Evolutionary conservation across 2,113 vertebrate genomes (phyloP).

Genomic region (Empidonax traillii): DNA sequence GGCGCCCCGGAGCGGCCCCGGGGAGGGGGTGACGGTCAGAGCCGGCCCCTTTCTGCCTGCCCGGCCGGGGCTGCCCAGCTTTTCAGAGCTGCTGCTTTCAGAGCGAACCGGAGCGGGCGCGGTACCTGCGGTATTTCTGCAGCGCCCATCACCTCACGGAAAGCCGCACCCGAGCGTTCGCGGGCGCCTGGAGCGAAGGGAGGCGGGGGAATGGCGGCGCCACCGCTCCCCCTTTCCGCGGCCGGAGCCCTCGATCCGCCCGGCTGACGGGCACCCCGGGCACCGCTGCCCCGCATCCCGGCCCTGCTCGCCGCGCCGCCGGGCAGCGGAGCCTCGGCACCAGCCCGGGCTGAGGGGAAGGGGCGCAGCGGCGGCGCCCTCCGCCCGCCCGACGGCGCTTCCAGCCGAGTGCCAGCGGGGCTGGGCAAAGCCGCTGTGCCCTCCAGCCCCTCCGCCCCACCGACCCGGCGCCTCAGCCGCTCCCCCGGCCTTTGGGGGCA

Average conservation of each 20-base stretch:
- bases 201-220: neutral
- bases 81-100: fast-evolving
- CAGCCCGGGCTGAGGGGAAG: neutral
- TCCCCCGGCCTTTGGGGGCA: fast-evolving
- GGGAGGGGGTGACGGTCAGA: neutral
- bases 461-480: fast-evolving
- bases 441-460: too few species aligned
- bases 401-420: neutral
- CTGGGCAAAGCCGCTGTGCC: neutral
- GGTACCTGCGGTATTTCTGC: neutral
- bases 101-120: too few species aligned
- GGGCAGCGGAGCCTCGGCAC: neutral
- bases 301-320: neutral
- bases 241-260: neutral
- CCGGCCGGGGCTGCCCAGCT: neutral
- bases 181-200: too few species aligned
- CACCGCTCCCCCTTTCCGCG: too few species aligned
- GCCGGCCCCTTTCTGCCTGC: neutral
- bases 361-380: neutral
- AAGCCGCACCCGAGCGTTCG: neutral
- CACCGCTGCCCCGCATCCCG: fast-evolving
- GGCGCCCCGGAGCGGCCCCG: too few species aligned
- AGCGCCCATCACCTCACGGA: neutral
- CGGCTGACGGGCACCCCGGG: neutral
- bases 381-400: neutral